Evolutionary conservation across 2,888 invertebrate species (phyloP).

Genomic region (Drosophila seclusa): DNA sequence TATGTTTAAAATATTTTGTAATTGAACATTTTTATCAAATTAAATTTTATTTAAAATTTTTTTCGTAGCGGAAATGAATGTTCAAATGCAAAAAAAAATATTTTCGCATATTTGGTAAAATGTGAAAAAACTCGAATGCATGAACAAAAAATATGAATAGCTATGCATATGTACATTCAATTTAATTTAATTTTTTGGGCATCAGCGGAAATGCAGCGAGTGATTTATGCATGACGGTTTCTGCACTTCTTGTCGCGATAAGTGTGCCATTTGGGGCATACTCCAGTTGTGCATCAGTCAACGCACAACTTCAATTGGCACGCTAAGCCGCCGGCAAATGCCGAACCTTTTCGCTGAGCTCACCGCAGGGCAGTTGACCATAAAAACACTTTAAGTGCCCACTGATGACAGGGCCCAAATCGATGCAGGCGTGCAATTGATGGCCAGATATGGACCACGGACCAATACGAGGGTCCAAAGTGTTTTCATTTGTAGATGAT

Average conservation of each 20-base stretch:
- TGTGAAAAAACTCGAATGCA: conserved; percentile 15
- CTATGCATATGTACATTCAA: conserved; percentile 2
- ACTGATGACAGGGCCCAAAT: background rate
- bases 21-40: background rate
- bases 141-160: background rate
- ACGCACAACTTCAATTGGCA: conserved; percentile 29
- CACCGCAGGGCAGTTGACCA: conserved; percentile 22
- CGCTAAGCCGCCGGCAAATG: conserved; percentile 20
- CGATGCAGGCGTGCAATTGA: conserved; percentile 45
- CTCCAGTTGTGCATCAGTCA: conserved; percentile 6
- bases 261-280: conserved; percentile 9
- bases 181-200: conserved; percentile 32
- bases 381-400: conserved; percentile 25
- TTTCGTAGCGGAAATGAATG: background rate
- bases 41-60: background rate
- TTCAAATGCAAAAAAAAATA: background rate
- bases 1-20: background rate
- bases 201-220: conserved; percentile 51
- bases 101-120: background rate
- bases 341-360: conserved; percentile 13
- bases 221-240: conserved; percentile 39
- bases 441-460: conserved; percentile 10
- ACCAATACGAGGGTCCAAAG: conserved; percentile 30
- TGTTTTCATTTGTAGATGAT: conserved; percentile 58
- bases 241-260: conserved; percentile 56